Conservation (phyloP, 92 coral and sea anemone species). For the Porites evermanni region DNA sequence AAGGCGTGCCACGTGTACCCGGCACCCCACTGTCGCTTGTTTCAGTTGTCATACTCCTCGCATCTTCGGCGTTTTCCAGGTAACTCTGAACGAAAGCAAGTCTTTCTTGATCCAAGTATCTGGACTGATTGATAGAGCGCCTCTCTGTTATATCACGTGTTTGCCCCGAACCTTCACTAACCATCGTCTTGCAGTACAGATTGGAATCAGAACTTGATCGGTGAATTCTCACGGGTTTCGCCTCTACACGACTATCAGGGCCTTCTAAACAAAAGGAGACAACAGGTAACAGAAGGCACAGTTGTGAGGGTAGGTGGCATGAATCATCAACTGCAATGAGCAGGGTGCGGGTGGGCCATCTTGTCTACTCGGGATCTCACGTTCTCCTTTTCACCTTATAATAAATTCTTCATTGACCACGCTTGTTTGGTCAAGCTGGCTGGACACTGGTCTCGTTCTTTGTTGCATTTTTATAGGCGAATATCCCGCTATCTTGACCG, state of each 20-base stretch:
- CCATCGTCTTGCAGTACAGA: neutral
- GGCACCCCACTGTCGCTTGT: slow-evolving; percentile 17
- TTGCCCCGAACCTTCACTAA: neutral
- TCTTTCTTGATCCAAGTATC: neutral
- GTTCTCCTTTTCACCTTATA: no score
- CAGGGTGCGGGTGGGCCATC: no score
- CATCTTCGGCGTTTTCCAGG: neutral
- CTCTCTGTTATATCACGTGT: neutral
- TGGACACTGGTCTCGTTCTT: no score
- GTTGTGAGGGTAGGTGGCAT: no score
- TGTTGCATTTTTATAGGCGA: no score
- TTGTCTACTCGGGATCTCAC: no score
- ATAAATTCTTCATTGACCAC: no score
- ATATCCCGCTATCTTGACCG: no score
- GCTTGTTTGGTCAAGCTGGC: no score
- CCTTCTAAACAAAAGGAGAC: neutral
- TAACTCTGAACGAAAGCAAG: slow-evolving; percentile 9
- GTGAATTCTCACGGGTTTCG: neutral
- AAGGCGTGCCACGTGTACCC: neutral
- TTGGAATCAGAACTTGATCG: neutral
- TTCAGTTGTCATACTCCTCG: neutral
- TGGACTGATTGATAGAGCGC: neutral
- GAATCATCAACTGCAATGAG: no score
- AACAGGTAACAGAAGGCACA: no score
- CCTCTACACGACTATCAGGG: neutral